Conservation (phyloP, 2,113 vertebrate species). For the Xenopus borealis region DNA sequence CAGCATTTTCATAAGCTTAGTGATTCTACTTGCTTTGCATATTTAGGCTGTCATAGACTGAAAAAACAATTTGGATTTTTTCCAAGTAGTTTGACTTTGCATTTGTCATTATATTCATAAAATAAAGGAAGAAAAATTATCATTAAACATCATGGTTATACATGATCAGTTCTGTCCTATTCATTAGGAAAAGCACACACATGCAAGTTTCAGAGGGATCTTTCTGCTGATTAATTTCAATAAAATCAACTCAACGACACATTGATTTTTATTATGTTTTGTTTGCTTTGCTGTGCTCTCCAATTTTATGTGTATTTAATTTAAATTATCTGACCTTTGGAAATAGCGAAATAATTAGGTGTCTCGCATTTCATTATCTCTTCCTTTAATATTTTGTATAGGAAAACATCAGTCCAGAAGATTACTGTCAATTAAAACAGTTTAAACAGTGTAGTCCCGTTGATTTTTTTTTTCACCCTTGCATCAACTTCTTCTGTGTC, state of each 20-base stretch:
- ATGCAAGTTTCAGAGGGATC: slow-evolving; percentile 37
- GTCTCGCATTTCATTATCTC: slow-evolving; percentile 38
- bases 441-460: background rate
- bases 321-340: slow-evolving; percentile 56
- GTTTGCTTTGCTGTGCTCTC: slow-evolving; percentile 48
- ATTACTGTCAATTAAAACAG: slow-evolving; percentile 24
- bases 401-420: slow-evolving; percentile 21
- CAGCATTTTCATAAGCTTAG: slow-evolving; percentile 16
- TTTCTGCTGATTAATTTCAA: slow-evolving; percentile 47
- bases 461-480: too few relatives aligned
- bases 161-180: slow-evolving; percentile 34
- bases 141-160: slow-evolving; percentile 27
- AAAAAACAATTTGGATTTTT: slow-evolving; percentile 11
- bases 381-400: slow-evolving; percentile 35
- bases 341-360: slow-evolving; percentile 51
- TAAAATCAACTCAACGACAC: slow-evolving; percentile 45
- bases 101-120: slow-evolving; percentile 42
- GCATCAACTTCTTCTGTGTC: too few relatives aligned
- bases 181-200: slow-evolving; percentile 36
- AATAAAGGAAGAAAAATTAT: slow-evolving; percentile 39
- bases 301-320: slow-evolving; percentile 54
- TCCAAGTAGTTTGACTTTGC: slow-evolving; percentile 16
- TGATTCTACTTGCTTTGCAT: slow-evolving; percentile 32
- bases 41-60: slow-evolving; percentile 27
- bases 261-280: slow-evolving; percentile 49